Conservation (phyloP, 2,113 vertebrate genomes). For the Gopherus evgoodei region DNA sequence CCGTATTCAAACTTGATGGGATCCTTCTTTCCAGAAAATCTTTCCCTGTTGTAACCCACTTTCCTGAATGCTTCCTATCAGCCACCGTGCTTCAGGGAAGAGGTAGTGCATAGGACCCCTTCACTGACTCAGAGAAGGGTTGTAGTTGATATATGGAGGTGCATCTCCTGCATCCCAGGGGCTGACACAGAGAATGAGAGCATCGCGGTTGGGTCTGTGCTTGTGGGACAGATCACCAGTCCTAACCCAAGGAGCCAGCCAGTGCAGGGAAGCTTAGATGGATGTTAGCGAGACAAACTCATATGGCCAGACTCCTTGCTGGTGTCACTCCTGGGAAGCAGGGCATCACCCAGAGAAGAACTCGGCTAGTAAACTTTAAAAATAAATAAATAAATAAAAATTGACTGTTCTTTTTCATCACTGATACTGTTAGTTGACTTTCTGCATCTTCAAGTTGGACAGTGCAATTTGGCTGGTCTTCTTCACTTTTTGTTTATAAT, state of each 20-base stretch:
- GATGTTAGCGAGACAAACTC: not conserved
- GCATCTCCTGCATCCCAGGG: not conserved
- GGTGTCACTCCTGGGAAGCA: not conserved
- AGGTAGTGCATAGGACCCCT: not conserved
- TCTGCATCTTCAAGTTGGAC: not conserved
- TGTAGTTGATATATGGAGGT: not conserved
- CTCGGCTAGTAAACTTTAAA: not conserved
- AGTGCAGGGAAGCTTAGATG: not conserved
- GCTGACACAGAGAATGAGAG: fast-evolving
- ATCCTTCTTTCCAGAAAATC: not conserved
- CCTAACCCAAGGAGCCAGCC: not conserved
- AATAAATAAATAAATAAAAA: not conserved
- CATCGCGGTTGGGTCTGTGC: not conserved
- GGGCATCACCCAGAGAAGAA: not conserved
- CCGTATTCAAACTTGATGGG: not conserved
- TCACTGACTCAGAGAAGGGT: not conserved
- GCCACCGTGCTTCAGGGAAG: not conserved
- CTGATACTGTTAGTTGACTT: not conserved
- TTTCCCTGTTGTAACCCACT: not conserved
- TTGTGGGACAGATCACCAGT: not conserved
- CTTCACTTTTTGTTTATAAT: not conserved
- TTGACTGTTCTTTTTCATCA: not conserved
- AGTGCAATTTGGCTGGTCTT: not conserved
- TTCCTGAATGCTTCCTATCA: not conserved
- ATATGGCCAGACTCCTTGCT: fast-evolving